A percentile compares a stretch with the other conserved stretches of the same genome.
These are phyloP conservation scores for Oryzias javanicus DNA, from an alignment of 2,113 vertebrate genomes.

Conservation along the genomic window DNA sequence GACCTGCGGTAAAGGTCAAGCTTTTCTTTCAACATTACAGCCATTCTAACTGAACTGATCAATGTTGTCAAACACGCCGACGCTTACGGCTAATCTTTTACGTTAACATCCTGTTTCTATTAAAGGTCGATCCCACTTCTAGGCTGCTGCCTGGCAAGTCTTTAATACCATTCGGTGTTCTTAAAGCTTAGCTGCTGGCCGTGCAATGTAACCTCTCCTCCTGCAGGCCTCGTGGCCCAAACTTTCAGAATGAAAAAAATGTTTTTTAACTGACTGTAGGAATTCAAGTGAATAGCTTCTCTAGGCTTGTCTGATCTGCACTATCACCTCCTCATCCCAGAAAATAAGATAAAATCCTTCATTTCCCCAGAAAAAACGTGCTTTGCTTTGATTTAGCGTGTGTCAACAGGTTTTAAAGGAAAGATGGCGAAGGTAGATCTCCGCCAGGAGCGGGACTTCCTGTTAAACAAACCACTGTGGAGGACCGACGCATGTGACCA, in stretches of 20 bases:
- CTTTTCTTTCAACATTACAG: not conserved
- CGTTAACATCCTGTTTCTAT: constrained; percentile 16
- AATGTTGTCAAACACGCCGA: constrained; percentile 21
- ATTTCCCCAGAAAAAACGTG: no score
- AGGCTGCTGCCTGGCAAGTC: constrained; percentile 13
- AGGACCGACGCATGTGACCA: no score
- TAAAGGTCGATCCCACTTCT: constrained; percentile 7
- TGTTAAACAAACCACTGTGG: no score
- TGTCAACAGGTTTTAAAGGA: no score
- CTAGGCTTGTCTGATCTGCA: no score
- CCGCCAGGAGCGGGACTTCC: no score
- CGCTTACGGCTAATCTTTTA: constrained; percentile 31
- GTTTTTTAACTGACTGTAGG: no score
- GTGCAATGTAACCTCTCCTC: not conserved
- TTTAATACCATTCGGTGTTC: constrained; percentile 7
- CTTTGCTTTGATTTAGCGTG: no score
- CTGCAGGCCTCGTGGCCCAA: not conserved
- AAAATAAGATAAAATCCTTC: no score
- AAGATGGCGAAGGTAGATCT: no score
- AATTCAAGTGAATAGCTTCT: no score
- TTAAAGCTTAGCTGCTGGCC: not conserved
- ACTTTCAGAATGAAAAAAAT: not conserved
- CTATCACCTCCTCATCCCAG: no score
- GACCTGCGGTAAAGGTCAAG: constrained; percentile 1
- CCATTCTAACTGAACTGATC: not conserved